Conservation (phyloP, 2,888 invertebrate species). For the Axea sp. region DNA sequence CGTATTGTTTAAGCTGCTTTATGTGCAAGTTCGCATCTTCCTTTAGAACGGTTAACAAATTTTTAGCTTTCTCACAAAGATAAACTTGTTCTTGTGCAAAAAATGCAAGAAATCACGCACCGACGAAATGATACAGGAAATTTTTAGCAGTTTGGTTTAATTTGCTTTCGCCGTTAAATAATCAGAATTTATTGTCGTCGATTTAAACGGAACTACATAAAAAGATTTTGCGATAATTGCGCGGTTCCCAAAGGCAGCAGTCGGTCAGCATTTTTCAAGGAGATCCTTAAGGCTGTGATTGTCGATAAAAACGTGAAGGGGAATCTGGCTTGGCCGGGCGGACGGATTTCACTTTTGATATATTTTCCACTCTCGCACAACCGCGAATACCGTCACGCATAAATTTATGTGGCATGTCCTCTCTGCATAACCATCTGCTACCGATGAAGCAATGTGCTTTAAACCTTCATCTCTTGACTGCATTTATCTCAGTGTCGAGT, state of each 20-base stretch:
- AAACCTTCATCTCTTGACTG: slow-evolving; percentile 39
- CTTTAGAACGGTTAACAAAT: too few species aligned
- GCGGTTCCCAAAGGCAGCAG: slow-evolving; percentile 61
- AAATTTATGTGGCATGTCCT: slow-evolving; percentile 62
- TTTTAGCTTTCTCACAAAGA: too few species aligned
- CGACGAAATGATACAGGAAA: slow-evolving; percentile 5
- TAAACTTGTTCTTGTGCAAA: too few species aligned
- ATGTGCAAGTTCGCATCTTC: too few species aligned
- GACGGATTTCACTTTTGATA: slow-evolving; percentile 70
- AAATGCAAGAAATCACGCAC: too few species aligned
- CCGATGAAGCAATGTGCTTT: slow-evolving; percentile 59
- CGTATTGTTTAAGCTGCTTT: too few species aligned
- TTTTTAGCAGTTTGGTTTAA: slow-evolving; percentile 10
- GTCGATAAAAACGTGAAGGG: slow-evolving; percentile 58
- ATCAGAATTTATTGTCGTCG: slow-evolving; percentile 35
- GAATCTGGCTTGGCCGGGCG: slow-evolving; percentile 51
- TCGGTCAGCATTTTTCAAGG: slow-evolving; percentile 59
- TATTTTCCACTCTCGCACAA: slow-evolving; percentile 65
- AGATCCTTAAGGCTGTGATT: slow-evolving; percentile 65
- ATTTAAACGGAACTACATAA: slow-evolving; percentile 34
- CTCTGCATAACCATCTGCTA: slow-evolving; percentile 61
- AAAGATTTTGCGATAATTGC: slow-evolving; percentile 57
- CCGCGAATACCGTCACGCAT: slow-evolving; percentile 62
- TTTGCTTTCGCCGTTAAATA: slow-evolving; percentile 28
- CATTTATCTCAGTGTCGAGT: slow-evolving; percentile 47